Conservation (phyloP, 92 coral and sea anemone species). For the Anthopleura xanthogrammica region DNA sequence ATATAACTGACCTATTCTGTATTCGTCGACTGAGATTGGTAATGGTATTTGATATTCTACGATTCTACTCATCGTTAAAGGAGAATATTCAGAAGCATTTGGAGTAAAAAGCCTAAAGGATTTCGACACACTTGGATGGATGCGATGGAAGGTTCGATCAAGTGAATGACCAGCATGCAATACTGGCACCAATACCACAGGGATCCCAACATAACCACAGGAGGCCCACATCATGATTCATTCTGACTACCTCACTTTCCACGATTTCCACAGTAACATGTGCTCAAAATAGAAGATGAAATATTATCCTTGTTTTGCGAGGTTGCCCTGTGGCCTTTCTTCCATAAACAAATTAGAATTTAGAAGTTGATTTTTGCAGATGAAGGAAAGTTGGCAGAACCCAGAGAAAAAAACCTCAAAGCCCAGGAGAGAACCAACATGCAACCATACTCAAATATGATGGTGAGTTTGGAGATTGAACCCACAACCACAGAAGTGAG, state of each 20-base stretch:
- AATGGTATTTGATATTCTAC: slow-evolving; percentile 79
- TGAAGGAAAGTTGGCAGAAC: no score
- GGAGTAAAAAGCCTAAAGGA: background rate
- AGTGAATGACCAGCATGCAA: background rate
- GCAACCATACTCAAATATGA: no score
- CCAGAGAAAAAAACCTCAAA: no score
- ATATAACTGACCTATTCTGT: slow-evolving; percentile 83
- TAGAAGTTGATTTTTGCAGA: no score
- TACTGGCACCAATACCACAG: background rate
- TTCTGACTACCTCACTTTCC: background rate
- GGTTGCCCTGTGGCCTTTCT: no score
- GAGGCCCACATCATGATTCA: background rate
- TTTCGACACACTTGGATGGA: background rate
- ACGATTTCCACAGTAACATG: no score
- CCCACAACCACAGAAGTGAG: no score
- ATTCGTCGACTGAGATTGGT: slow-evolving; percentile 90
- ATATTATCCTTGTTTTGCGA: no score
- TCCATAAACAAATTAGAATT: no score
- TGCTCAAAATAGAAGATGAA: no score
- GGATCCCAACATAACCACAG: background rate
- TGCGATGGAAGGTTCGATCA: background rate
- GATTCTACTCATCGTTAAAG: slow-evolving; percentile 38
- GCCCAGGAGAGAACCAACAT: no score
- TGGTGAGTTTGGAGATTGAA: no score
- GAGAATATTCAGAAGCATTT: background rate